Conservation (phyloP, 2,888 invertebrate species). For the Homarus gammarus region DNA sequence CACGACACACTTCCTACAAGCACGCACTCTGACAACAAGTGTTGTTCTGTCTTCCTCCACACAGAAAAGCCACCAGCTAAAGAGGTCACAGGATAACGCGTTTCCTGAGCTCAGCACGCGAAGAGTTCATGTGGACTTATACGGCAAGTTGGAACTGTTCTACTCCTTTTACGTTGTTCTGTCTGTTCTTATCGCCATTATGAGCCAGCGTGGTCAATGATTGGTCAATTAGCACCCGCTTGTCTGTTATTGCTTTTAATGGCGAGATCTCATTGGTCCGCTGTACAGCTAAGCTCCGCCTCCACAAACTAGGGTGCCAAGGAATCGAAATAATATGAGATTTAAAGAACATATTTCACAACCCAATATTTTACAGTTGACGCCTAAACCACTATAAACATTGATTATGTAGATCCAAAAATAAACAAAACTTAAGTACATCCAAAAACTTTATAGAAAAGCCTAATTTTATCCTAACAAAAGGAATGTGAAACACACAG, state of each 20-base stretch:
- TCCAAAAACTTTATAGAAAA: not conserved
- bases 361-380: not conserved
- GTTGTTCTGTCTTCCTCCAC: constrained; percentile 20
- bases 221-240: constrained; percentile 74
- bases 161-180: constrained; percentile 64
- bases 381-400: not conserved
- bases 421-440: not conserved
- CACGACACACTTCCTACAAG: constrained; percentile 18
- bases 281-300: constrained; percentile 34
- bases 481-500: not conserved
- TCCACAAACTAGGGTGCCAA: not conserved
- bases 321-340: not conserved
- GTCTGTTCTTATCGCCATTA: constrained; percentile 71
- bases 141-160: constrained; percentile 62
- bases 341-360: not conserved
- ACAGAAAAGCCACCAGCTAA: constrained; percentile 8
- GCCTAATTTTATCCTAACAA: not conserved
- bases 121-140: constrained; percentile 70
- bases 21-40: constrained; percentile 24
- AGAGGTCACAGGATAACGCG: constrained; percentile 43
- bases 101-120: constrained; percentile 55
- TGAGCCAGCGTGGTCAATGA: constrained; percentile 71
- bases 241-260: constrained; percentile 72
- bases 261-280: constrained; percentile 50
- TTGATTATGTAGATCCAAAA: not conserved